phyloP scores from a whole-genome alignment of 2,113 vertebrate genomes.

The Megalops atlanticus region DNA sequence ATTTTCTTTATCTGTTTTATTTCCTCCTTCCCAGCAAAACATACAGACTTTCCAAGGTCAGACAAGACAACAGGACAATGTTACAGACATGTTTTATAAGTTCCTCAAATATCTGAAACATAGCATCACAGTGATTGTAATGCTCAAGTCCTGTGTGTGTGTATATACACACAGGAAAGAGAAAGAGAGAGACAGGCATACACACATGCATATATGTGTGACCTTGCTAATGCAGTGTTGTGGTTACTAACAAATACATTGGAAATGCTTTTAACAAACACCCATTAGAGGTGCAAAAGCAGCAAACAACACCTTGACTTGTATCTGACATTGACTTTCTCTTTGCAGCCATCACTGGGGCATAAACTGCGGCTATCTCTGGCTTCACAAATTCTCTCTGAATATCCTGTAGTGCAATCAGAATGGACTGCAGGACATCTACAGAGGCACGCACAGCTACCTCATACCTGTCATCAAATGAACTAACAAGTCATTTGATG shows the following conservation, averaged over 20 bases:
- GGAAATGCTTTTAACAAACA: background rate
- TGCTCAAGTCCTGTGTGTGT: too few relatives aligned
- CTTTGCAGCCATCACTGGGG: background rate
- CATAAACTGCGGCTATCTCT: background rate
- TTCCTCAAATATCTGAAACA: too few relatives aligned
- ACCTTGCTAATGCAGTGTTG: conserved; percentile 5
- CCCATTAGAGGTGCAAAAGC: background rate
- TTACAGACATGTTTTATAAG: too few relatives aligned
- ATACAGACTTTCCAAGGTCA: too few relatives aligned
- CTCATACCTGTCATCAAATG: too few relatives aligned
- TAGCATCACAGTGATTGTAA: too few relatives aligned
- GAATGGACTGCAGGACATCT: background rate
- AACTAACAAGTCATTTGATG: too few relatives aligned
- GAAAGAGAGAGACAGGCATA: too few relatives aligned
- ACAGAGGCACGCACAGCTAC: background rate
- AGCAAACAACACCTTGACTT: background rate
- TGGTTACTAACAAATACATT: conserved; percentile 1
- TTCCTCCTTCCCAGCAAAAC: too few relatives aligned
- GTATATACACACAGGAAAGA: too few relatives aligned
- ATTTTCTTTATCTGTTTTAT: too few relatives aligned
- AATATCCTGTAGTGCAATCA: background rate
- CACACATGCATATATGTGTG: background rate
- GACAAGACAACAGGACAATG: too few relatives aligned
- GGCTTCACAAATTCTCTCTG: background rate
- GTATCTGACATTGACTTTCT: background rate